Base-by-base conservation (phyloP, 1,140 invertebrate genomes). In the Aphis craccivora region DNA sequence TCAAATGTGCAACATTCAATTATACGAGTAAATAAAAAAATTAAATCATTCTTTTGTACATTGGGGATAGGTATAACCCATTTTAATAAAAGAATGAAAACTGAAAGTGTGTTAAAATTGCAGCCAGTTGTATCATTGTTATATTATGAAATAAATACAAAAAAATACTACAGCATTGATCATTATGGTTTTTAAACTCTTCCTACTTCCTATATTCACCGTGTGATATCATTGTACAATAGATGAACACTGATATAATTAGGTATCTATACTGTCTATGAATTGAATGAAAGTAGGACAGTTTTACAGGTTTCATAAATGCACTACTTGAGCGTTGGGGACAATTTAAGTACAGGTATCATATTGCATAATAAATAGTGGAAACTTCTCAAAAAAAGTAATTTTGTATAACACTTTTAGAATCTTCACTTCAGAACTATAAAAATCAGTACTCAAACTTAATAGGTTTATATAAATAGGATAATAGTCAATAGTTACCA, bases 181-280 rank as follows among this genome's bases (percentile, higher is more conserved):
- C 84, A 45, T 45, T 86, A 86, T 86, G 84, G 84, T 45, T 18
- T 45, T 45, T 86, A 45, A 86, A 86, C 40, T 86, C 84, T 86
- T 45, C 84, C 25, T 86, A 86, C 23, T 86, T 86, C 30, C 23
- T 76, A n/a, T 86, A 45, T 86, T 86, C 84, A 25, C 84, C 43
- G 30, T 86, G 83, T 40, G 83, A 40, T 86, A 45, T 45, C 30
- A 45, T n/a, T 45, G 40, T 86, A 86, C 40, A 86, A 86, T 25
- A 86, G 30, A 86, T 86, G 30, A 48, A 86, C 84, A 45, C 23
- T 45, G 84, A 45, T 84, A 84, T 84, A 84, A 84, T 84, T 84
- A 84, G 40, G 37, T 84, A 30, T 84, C 30, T 18, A 76, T 6
- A n/a, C 43, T 86, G 30, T 45, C 14, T 40, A 30, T n/a, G 14